Evolutionary conservation across 2,888 invertebrate species (phyloP).

Genomic region (Listrodromus nycthemerus): DNA sequence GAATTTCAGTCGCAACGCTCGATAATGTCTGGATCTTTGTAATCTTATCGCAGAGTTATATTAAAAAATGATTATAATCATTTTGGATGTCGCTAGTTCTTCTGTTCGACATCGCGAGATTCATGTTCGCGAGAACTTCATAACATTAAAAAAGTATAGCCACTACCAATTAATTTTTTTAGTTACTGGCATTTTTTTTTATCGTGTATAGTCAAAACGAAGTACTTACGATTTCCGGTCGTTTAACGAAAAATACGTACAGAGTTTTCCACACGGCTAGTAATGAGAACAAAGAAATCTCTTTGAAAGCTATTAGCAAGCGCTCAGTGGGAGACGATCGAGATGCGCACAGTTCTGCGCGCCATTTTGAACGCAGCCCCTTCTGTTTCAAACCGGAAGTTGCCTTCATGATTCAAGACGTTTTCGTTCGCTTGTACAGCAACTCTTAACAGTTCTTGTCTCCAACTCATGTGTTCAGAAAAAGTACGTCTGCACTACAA

Average conservation of each 20-base stretch:
- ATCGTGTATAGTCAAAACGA: too few species aligned
- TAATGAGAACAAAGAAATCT: background rate
- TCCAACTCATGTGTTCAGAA: background rate
- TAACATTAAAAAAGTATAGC: background rate
- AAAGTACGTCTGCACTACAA: background rate
- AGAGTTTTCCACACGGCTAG: background rate
- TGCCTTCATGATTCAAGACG: background rate
- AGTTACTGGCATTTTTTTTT: background rate
- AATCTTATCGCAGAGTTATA: background rate
- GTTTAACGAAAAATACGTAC: background rate
- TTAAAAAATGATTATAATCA: background rate
- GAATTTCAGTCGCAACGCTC: background rate
- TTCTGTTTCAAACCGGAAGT: slow-evolving; percentile 6
- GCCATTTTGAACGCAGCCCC: slow-evolving; percentile 5
- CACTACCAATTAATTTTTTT: background rate
- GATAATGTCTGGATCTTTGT: background rate
- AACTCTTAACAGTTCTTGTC: background rate
- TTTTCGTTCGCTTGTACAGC: background rate
- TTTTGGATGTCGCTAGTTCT: background rate
- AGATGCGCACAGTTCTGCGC: background rate
- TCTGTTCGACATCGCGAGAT: background rate
- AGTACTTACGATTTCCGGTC: background rate
- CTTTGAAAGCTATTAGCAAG: background rate
- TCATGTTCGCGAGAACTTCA: background rate
- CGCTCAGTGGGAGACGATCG: background rate